Evolutionary conservation across 2,888 invertebrate genomes (phyloP).

Genomic region (Carcina quercana): DNA sequence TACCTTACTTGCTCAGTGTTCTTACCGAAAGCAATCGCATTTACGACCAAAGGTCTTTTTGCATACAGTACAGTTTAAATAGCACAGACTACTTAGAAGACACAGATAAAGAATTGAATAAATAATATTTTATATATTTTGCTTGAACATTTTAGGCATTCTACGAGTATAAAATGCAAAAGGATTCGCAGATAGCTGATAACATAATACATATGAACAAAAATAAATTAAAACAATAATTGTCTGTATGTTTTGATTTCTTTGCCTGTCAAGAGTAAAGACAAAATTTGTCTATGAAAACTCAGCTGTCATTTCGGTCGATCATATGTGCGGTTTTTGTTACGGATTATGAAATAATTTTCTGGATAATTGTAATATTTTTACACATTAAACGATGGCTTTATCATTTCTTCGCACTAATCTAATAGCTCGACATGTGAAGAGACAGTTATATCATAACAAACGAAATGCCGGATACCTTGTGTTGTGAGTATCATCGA

Average conservation of each 20-base stretch:
- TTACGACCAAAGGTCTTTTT: too few species aligned
- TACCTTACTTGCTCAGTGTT: too few species aligned
- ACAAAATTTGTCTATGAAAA: neutral
- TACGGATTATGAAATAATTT: conserved; percentile 38
- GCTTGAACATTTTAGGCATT: too few species aligned
- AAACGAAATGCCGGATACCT: conserved; percentile 80
- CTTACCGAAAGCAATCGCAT: too few species aligned
- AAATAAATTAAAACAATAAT: neutral
- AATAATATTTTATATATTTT: too few species aligned
- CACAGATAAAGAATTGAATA: too few species aligned
- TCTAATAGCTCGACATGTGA: conserved; percentile 48
- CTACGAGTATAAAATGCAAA: too few species aligned
- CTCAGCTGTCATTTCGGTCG: neutral
- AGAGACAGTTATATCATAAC: conserved; percentile 53
- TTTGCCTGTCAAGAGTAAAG: neutral
- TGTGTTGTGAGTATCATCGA: conserved; percentile 76
- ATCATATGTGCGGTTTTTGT: conserved; percentile 21
- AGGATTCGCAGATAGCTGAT: too few species aligned
- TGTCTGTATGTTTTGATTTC: conserved; percentile 8
- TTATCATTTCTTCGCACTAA: conserved; percentile 58
- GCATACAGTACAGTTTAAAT: too few species aligned
- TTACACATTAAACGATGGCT: conserved; percentile 36
- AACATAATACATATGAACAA: too few species aligned
- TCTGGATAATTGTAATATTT: conserved; percentile 5
- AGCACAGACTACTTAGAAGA: too few species aligned